These are phyloP conservation scores for Tyrophagus putrescentiae DNA, from an alignment of 1,140 invertebrate species.

Conservation along the genomic window DNA sequence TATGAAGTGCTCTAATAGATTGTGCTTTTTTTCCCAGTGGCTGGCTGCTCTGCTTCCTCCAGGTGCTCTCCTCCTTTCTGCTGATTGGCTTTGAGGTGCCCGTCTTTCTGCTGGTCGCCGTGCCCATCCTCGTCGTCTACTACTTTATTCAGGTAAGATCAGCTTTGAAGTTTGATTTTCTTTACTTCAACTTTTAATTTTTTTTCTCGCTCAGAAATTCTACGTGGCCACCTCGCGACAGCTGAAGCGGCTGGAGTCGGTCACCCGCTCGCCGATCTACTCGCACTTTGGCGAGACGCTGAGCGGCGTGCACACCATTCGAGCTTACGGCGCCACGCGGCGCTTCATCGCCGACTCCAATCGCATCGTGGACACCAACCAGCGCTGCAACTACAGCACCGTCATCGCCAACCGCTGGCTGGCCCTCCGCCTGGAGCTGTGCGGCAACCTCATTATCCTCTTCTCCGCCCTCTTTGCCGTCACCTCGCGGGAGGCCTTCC, in stretches of 20 bases:
- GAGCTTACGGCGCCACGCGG: constrained; percentile 39
- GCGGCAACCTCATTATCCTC: constrained; percentile 79
- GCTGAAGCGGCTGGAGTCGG: constrained; percentile 41
- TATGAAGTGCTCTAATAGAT: too few relatives aligned
- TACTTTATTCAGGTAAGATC: constrained; percentile 38
- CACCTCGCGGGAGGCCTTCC: constrained; percentile 46
- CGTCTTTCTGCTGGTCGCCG: constrained; percentile 38
- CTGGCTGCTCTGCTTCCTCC: constrained; percentile 31
- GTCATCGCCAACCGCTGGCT: constrained; percentile 78
- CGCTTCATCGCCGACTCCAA: constrained; percentile 54
- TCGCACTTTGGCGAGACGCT: constrained; percentile 44
- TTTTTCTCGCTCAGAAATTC: constrained; percentile 32
- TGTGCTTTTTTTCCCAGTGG: too few relatives aligned
- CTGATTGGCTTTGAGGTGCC: constrained; percentile 42
- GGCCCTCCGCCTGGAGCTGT: constrained; percentile 72
- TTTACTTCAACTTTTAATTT: constrained; percentile 15
- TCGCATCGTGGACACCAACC: constrained; percentile 66
- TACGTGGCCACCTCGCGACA: constrained; percentile 41
- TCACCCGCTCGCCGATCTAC: constrained; percentile 40
- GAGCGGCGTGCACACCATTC: constrained; percentile 40
- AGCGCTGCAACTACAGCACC: constrained; percentile 70
- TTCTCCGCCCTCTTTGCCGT: constrained; percentile 77
- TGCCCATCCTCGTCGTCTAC: constrained; percentile 43
- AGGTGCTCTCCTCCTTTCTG: constrained; percentile 37
- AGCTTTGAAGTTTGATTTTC: background rate